Conservation (phyloP, 1,140 invertebrate genomes). For the Odontomachus brunneus region DNA sequence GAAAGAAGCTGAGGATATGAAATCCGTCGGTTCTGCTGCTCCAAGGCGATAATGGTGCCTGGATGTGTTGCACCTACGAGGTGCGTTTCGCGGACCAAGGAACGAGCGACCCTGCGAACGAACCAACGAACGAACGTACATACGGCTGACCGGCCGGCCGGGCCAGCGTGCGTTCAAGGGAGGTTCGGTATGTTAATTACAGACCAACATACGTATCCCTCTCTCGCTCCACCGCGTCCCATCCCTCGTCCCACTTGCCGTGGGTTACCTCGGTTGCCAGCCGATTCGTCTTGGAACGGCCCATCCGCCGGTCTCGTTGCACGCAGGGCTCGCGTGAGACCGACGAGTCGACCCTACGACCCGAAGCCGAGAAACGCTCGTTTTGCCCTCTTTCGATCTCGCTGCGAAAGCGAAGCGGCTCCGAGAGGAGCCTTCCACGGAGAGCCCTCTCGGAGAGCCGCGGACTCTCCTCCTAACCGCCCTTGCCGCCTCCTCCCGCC, state of each 20-base stretch:
- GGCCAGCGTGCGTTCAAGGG: constrained; percentile 63
- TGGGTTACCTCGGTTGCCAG: constrained; percentile 72
- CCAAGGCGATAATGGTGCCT: constrained; percentile 55
- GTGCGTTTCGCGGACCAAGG: constrained; percentile 60
- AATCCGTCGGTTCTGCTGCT: constrained; percentile 35
- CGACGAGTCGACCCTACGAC: constrained; percentile 78
- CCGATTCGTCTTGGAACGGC: constrained; percentile 72
- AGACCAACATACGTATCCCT: constrained; percentile 78
- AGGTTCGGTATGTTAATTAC: constrained; percentile 85
- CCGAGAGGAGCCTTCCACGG: background rate
- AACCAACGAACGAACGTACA: constrained; percentile 70
- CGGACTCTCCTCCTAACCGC: constrained; percentile 33
- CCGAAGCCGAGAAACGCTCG: constrained; percentile 73
- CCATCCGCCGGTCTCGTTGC: constrained; percentile 70
- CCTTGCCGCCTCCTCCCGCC: constrained; percentile 29
- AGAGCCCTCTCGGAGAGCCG: constrained; percentile 35
- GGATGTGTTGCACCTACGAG: constrained; percentile 39
- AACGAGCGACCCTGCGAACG: constrained; percentile 44
- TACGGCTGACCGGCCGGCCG: constrained; percentile 70
- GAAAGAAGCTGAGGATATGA: background rate
- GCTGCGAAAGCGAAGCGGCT: constrained; percentile 43
- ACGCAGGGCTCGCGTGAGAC: constrained; percentile 76
- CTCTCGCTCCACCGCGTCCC: constrained; percentile 55
- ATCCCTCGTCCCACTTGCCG: constrained; percentile 52
- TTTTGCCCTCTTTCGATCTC: constrained; percentile 73